These are phyloP conservation scores for Actinemys pallida DNA, from an alignment of 2,113 vertebrate genomes.

Conservation along the genomic window DNA sequence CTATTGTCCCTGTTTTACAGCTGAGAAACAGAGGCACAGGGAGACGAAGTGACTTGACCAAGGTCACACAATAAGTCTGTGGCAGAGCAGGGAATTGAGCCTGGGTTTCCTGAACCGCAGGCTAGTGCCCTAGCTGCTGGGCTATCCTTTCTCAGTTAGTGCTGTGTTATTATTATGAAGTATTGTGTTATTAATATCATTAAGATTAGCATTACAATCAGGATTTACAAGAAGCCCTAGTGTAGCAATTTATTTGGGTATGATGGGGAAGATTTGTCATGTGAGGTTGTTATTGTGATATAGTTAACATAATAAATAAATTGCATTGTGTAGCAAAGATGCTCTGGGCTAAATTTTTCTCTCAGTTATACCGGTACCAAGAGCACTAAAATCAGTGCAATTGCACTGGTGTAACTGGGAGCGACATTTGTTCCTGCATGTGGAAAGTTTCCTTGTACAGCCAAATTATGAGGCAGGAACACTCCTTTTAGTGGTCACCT, in stretches of 20 bases:
- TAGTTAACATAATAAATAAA: not conserved
- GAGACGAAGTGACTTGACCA: accelerated
- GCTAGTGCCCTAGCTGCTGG: accelerated
- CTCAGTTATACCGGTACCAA: not conserved
- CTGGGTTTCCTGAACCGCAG: not conserved
- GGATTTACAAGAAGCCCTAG: not conserved
- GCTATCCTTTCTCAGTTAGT: accelerated
- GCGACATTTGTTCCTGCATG: accelerated
- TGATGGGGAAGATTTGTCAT: not conserved
- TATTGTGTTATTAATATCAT: not conserved
- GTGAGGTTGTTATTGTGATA: too few relatives aligned
- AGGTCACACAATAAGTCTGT: not conserved
- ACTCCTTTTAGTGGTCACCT: not conserved
- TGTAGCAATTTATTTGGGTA: not conserved
- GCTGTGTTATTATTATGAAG: not conserved
- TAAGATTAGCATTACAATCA: not conserved
- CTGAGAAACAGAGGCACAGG: not conserved
- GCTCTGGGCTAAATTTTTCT: not conserved
- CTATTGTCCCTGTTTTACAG: not conserved
- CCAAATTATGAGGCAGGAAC: accelerated
- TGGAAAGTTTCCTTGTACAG: not conserved
- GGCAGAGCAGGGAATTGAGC: accelerated
- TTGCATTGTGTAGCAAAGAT: not conserved
- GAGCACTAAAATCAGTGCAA: not conserved
- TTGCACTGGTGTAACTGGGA: not conserved